Evolutionary conservation across 2,797 vertebrate genomes (phyloP), one percentile per base, ranked within the genome.

Genomic region (Chrosomus eos): DNA sequence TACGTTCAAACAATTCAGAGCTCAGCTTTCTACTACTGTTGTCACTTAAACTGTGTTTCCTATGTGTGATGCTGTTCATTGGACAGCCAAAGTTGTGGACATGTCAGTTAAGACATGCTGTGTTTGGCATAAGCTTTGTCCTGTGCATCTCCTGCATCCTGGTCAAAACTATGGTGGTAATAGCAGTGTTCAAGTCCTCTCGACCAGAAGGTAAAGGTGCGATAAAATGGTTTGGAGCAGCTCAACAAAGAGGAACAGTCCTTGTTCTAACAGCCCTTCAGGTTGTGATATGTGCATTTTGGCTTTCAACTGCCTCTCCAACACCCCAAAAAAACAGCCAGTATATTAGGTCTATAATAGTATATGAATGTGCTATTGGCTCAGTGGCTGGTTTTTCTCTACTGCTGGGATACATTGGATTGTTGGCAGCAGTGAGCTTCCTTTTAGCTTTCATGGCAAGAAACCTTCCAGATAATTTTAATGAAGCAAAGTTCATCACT

Each of bases 121-220:
- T 79, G 23, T 90, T 90, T 53, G 90, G 90, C 7, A 87, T 90
- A 60, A 89, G 88, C 8, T 90, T 90, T 55, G 88, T 88, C 9
- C 66, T 90, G 21, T 86, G 86, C n/a, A 66, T 89, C 60, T 90
- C 88, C 31, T 87, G 88, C 26, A 89, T 90, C 73, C 86, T 90
- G 74, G 90, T 91, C 28, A 91, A 91, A 80, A 95, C 94, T 31
- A 90, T 95, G 2, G 94, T 95, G 8, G 94, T 91, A 80, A 88
- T 93, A 67, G 91, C 91, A 1, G 91, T 92, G 33, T 93, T 94
- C 26, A 90, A 88, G 36, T 88, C 92, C 62, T 88, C 92, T 88
- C 26, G 74, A 45, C 78, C 92, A 82, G 88, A 92, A 21, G 89
- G 88, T 48, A 90, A 86, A 72, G 19, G 7, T n/a, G 73, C 14